phyloP scores from a whole-genome alignment of 2,113 vertebrate genomes.

The Brachyhypopomus occidentalis region DNA sequence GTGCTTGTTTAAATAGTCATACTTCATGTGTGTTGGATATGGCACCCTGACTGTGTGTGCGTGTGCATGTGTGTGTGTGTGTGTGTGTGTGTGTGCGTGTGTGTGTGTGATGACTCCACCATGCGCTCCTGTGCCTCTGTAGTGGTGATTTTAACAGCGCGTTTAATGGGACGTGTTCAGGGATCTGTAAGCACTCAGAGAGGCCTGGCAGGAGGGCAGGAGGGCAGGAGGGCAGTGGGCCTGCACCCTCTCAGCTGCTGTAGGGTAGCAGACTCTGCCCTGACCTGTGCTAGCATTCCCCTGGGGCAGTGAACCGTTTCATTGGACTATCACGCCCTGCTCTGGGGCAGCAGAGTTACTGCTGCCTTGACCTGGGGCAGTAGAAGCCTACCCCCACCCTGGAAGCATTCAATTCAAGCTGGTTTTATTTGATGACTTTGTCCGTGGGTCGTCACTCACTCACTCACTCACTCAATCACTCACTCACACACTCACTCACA shows the following conservation, averaged over 20 bases:
- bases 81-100: background rate
- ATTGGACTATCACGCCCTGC: background rate
- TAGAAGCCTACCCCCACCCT: background rate
- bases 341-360: background rate
- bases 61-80: background rate
- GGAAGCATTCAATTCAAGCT: background rate
- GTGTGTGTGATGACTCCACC: background rate
- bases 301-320: background rate
- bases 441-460: background rate
- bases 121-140: background rate
- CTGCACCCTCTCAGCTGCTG: slow-evolving; percentile 4
- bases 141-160: slow-evolving; percentile 31
- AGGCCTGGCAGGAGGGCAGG: background rate
- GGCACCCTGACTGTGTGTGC: background rate
- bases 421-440: slow-evolving; percentile 12
- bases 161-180: slow-evolving; percentile 26
- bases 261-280: background rate
- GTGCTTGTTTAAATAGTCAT: slow-evolving; percentile 1
- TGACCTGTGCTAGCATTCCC: slow-evolving; percentile 8
- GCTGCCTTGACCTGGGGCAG: background rate
- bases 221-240: slow-evolving; percentile 4
- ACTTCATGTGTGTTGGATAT: background rate
- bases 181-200: background rate
- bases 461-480: too few relatives aligned
- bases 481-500: too few relatives aligned